Evolutionary conservation across 2,113 vertebrate genomes (phyloP), one percentile per base, ranked within the genome.

Genomic region (Myocastor coypus): DNA sequence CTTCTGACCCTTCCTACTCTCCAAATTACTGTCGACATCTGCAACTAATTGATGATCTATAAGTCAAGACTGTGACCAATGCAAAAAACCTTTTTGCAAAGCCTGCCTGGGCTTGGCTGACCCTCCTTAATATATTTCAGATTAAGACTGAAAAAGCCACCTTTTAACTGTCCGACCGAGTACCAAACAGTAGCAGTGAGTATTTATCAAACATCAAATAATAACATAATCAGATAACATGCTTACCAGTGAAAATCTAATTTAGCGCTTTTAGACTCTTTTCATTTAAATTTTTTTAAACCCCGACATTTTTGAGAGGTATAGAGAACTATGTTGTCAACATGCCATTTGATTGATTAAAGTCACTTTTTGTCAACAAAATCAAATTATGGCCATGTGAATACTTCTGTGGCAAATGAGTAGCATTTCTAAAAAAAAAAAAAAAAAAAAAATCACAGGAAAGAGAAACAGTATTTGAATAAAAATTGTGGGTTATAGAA

Each of bases 21-120:
- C 94, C 89, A 86, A 96, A 83, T 96, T 97, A 96, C 83, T 97
- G 97, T 82, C 96, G 98, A 98, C 98, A 98, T 98, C 98, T 98
- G 97, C 97, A 98, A 97, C 98, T 98, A 98, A 99, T 98, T 94
- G 6, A 14, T 97, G 97, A 98, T 98, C 50, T 96, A 96, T 96
- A 98, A 94, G 96, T 94, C 92, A 0, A 42, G 97, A 97, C 97
- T 98, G 98, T 98, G 98, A 98, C 98, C 98, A 98, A 97, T 86
- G 96, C 90, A 96, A 97, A 98, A 98, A 98, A 94, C 95, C 95
- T 97, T 97, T 98, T 77, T 97, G 93, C 71, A 94, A 97, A 97
- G 87, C 14, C 34, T 73, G 71, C 94, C 96, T 73, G 59, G 81
- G 95, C 84, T 4, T 86, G 77, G 63, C 55, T 97, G 97, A 96